These are phyloP conservation scores for Hybognathus amarus DNA, from an alignment of 2,797 vertebrate genomes.

Conservation along the genomic window DNA sequence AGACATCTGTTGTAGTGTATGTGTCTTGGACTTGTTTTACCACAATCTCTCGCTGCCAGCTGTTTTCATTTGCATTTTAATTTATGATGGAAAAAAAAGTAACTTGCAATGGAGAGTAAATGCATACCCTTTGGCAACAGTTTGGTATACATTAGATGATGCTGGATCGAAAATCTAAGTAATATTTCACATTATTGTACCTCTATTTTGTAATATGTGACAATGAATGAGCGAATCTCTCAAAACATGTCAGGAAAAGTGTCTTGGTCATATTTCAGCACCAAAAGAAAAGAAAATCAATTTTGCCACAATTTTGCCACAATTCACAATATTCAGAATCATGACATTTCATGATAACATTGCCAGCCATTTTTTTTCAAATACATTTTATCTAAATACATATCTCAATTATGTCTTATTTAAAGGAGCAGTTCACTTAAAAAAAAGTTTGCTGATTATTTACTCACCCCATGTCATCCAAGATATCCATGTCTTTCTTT, in stretches of 20 bases:
- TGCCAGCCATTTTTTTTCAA: no score
- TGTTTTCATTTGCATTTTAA: slow-evolving; percentile 69
- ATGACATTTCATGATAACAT: no score
- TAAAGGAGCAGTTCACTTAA: no score
- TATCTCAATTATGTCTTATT: no score
- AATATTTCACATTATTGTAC: neutral
- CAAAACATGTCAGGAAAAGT: neutral
- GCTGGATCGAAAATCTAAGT: neutral
- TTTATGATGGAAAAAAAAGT: slow-evolving; percentile 58
- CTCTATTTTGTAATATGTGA: neutral
- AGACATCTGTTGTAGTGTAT: slow-evolving; percentile 61
- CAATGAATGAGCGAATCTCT: neutral
- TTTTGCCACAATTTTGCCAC: no score
- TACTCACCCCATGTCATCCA: no score
- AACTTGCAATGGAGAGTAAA: slow-evolving; percentile 2
- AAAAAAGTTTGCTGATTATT: no score
- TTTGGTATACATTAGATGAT: neutral
- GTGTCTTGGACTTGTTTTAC: slow-evolving; percentile 59
- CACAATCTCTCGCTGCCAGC: slow-evolving; percentile 64
- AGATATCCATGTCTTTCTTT: no score
- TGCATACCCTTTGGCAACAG: slow-evolving; percentile 7
- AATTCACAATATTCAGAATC: no score
- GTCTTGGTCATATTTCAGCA: neutral
- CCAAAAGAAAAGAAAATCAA: neutral
- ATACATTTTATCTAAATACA: no score